Evolutionary conservation across 1,140 invertebrate genomes (phyloP).

Genomic region (Chrysoperla carnea): DNA sequence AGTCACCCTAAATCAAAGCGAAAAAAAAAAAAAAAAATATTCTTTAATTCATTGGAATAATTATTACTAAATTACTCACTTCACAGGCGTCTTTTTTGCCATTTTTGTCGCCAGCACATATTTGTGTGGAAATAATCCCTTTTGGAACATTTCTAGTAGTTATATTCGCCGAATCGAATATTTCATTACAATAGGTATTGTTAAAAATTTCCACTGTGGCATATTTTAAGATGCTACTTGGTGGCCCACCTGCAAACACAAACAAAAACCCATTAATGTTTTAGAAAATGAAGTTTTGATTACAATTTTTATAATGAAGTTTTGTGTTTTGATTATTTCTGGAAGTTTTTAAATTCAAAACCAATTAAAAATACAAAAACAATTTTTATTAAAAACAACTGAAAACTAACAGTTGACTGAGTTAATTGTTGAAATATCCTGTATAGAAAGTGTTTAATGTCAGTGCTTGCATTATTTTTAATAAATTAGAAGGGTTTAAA

Average conservation of each 20-base stretch:
- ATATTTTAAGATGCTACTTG: conserved; percentile 2
- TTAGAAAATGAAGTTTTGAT: too few species aligned
- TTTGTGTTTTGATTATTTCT: too few species aligned
- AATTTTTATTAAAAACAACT: too few species aligned
- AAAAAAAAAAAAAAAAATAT: background rate
- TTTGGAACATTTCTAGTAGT: conserved; percentile 5
- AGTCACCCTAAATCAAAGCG: background rate
- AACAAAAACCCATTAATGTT: background rate
- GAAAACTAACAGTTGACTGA: too few species aligned
- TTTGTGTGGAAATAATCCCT: conserved; percentile 16
- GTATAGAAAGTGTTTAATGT: too few species aligned
- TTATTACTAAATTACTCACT: conserved; percentile 7
- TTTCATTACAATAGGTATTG: conserved; percentile 5
- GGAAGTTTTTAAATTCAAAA: too few species aligned
- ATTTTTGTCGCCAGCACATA: conserved; percentile 21
- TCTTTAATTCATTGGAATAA: background rate
- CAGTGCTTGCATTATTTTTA: too few species aligned
- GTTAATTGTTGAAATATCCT: too few species aligned
- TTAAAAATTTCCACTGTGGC: conserved; percentile 6
- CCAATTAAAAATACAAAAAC: too few species aligned
- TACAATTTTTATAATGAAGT: too few species aligned
- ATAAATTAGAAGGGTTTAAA: too few species aligned
- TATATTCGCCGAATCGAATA: conserved; percentile 1
- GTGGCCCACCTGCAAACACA: conserved; percentile 2
- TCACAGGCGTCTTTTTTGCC: conserved; percentile 22